phyloP scores from a whole-genome alignment of 1,140 invertebrate genomes.

The Panonychus citri region DNA sequence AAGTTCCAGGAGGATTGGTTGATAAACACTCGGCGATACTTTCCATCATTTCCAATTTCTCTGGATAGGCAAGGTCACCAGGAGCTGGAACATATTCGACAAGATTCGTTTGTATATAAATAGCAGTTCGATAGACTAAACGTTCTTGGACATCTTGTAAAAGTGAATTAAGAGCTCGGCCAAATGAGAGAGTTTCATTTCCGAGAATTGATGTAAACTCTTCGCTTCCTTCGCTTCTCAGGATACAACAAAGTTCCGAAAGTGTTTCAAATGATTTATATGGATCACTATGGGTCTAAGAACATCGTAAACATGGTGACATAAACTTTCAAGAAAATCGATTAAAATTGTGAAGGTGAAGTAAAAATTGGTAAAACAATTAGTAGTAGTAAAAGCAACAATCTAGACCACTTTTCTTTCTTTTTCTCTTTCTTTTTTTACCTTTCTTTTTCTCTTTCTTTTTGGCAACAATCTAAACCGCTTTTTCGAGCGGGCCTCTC shows the following conservation, averaged over 20 bases:
- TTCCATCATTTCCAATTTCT: conserved; percentile 93
- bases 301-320: conserved; percentile 70
- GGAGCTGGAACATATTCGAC: conserved; percentile 59
- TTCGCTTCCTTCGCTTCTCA: conserved; percentile 27
- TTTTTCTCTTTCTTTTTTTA: too few relatives aligned
- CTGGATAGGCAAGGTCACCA: conserved; percentile 89
- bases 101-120: conserved; percentile 80
- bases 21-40: conserved; percentile 14
- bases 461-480: too few relatives aligned
- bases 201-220: conserved; percentile 3
- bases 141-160: conserved; percentile 89
- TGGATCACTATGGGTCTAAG: conserved; percentile 86
- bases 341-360: conserved; percentile 28
- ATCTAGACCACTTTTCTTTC: too few relatives aligned
- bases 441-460: too few relatives aligned
- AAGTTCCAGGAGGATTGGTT: background rate
- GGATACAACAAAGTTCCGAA: conserved; percentile 80
- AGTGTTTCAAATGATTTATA: conserved; percentile 88
- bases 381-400: too few relatives aligned
- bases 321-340: conserved; percentile 52
- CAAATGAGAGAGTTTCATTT: conserved; percentile 48
- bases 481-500: too few relatives aligned
- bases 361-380: conserved; percentile 72
- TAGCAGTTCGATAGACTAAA: conserved; percentile 79
- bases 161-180: conserved; percentile 54